A percentile compares a stretch with the other conserved stretches of the same genome.
Conservation (phyloP, 2,888 invertebrate genomes). For the Microctonus hyperodae region DNA sequence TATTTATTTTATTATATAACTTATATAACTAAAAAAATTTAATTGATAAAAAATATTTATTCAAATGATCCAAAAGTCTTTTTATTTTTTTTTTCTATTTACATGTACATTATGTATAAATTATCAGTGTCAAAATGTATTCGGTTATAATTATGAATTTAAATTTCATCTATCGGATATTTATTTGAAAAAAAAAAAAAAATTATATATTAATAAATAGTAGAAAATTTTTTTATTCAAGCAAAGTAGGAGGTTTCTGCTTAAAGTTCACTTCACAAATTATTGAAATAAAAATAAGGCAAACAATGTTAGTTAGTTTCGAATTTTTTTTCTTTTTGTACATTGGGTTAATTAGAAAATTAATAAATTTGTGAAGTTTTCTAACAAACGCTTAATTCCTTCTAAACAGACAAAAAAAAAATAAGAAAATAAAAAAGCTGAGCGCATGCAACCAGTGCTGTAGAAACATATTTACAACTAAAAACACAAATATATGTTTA, state of each 20-base stretch:
- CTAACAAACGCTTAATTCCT: not conserved
- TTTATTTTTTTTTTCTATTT: too few species aligned
- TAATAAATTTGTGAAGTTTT: slow-evolving; percentile 16
- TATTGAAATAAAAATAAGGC: slow-evolving; percentile 17
- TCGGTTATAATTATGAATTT: not conserved
- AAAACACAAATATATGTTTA: slow-evolving; percentile 32
- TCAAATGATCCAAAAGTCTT: not conserved
- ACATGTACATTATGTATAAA: not conserved
- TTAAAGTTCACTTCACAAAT: slow-evolving; percentile 43
- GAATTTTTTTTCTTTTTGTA: not conserved
- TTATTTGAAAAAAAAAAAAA: not conserved
- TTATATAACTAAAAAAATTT: too few species aligned
- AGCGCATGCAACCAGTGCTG: slow-evolving; percentile 53
- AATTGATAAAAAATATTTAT: not conserved
- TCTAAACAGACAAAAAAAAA: not conserved
- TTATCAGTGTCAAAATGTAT: not conserved
- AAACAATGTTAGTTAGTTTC: not conserved
- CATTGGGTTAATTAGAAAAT: too few species aligned
- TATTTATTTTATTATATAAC: not conserved
- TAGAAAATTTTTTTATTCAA: slow-evolving; percentile 25
- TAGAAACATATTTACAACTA: slow-evolving; percentile 39
- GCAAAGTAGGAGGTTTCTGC: slow-evolving; percentile 40
- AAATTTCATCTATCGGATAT: not conserved
- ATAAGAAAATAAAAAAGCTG: slow-evolving; percentile 29
- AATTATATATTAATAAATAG: too few species aligned